phyloP scores from a whole-genome alignment of 1,140 invertebrate species.

The Calosoma granatense region DNA sequence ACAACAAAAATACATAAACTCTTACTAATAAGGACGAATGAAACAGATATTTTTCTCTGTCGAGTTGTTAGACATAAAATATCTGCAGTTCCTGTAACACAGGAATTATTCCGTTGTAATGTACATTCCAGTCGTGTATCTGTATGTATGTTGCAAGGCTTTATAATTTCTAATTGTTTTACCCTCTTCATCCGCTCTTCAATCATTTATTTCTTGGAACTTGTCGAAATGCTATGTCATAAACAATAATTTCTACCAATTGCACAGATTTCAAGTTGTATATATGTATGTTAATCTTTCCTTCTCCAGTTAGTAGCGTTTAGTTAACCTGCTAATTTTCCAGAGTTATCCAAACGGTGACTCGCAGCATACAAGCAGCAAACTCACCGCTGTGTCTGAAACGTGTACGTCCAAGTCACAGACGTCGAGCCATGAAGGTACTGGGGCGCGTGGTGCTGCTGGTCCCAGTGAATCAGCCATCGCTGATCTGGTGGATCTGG shows the following conservation, averaged over 20 bases:
- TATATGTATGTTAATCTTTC: background rate
- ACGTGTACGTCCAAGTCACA: background rate
- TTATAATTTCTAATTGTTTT: no score
- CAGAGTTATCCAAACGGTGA: background rate
- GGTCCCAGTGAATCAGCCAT: conserved; percentile 35
- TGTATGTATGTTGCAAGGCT: no score
- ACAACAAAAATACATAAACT: no score
- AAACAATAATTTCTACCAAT: background rate
- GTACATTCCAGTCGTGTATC: no score
- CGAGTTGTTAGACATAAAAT: no score
- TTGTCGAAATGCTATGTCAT: background rate
- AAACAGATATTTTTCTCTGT: no score
- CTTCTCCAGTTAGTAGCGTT: no score
- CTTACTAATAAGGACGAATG: no score
- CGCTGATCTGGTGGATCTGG: conserved; percentile 84
- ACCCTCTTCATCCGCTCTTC: no score
- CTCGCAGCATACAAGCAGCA: background rate
- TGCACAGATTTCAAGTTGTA: conserved; percentile 8
- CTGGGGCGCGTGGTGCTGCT: background rate
- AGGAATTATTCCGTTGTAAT: no score
- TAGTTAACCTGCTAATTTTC: no score
- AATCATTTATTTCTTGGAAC: background rate
- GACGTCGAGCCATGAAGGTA: background rate
- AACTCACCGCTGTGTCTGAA: conserved; percentile 1
- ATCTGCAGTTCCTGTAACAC: no score